phyloP scores from a whole-genome alignment of 1,140 invertebrate species.

The Drosophila santomea region DNA sequence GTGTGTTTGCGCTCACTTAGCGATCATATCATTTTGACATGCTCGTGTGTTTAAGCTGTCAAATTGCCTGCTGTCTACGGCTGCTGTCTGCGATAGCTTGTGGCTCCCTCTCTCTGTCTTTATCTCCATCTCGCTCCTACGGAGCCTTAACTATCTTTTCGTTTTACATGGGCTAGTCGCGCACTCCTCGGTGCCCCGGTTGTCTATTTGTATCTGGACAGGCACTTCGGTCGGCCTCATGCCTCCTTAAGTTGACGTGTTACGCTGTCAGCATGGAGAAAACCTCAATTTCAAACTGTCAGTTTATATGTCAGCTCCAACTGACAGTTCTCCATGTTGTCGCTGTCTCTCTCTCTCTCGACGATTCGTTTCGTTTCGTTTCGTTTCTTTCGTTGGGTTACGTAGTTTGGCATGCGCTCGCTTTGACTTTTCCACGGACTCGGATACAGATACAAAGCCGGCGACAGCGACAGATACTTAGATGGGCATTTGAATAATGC shows the following conservation, averaged over 20 bases:
- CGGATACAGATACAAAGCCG: slow-evolving; percentile 14
- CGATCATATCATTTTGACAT: slow-evolving; percentile 83
- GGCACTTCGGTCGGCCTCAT: slow-evolving; percentile 76
- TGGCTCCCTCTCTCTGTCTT: slow-evolving; percentile 21
- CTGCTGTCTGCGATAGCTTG: slow-evolving; percentile 57
- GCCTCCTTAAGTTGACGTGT: slow-evolving; percentile 82
- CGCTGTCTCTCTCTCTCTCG: slow-evolving; percentile 56
- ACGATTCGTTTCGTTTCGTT: slow-evolving; percentile 42
- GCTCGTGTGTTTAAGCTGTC: slow-evolving; percentile 82
- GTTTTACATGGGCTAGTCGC: slow-evolving; percentile 46
- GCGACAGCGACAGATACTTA: slow-evolving; percentile 51
- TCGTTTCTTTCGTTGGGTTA: slow-evolving; percentile 42
- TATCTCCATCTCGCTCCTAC: slow-evolving; percentile 13
- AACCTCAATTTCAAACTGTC: slow-evolving; percentile 83
- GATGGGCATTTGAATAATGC: slow-evolving; percentile 79
- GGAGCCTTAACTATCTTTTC: slow-evolving; percentile 66
- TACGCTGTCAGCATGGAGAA: slow-evolving; percentile 82
- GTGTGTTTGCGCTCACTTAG: slow-evolving; percentile 74
- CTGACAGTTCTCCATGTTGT: slow-evolving; percentile 78
- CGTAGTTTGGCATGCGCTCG: slow-evolving; percentile 42
- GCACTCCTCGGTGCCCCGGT: slow-evolving; percentile 29
- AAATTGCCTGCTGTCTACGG: slow-evolving; percentile 80
- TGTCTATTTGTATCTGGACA: slow-evolving; percentile 83
- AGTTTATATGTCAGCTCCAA: slow-evolving; percentile 82
- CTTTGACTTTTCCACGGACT: slow-evolving; percentile 40